A percentile compares a stretch with the other conserved stretches of the same genome.
Evolutionary conservation across 2,113 vertebrate species (phyloP).

Genomic region (Deroptyus accipitrinus): DNA sequence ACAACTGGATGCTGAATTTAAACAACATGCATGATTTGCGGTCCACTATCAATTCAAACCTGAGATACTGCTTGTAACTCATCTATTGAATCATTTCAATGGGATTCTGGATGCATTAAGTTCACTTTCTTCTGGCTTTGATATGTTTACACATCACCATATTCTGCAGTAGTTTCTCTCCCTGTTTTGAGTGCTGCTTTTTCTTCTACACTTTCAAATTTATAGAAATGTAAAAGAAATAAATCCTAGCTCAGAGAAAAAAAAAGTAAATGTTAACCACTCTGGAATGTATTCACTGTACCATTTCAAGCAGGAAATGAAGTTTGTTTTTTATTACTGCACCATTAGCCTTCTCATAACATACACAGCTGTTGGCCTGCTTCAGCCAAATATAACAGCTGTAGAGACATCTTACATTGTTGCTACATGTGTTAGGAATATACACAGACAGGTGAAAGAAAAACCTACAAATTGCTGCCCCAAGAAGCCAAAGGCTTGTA

Average conservation of each 20-base stretch:
- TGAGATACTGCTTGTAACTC: neutral
- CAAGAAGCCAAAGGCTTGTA: neutral
- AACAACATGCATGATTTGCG: neutral
- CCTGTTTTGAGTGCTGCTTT: neutral
- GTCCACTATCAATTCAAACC: neutral
- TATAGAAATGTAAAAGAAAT: neutral
- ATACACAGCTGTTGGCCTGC: neutral
- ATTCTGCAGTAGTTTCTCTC: neutral
- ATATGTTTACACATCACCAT: neutral
- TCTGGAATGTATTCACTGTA: neutral
- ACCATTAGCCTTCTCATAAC: neutral
- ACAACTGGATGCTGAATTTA: neutral
- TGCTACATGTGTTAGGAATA: neutral
- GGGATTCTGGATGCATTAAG: neutral
- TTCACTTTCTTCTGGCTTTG: neutral
- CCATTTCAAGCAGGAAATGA: neutral
- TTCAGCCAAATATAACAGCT: neutral
- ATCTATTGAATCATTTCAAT: neutral
- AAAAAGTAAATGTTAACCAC: neutral
- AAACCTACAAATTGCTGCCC: neutral
- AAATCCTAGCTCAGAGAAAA: neutral
- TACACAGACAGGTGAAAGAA: neutral
- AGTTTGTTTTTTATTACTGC: neutral
- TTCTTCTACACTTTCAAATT: neutral
- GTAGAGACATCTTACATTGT: neutral